These are phyloP conservation scores for Phlogophora meticulosa DNA, from an alignment of 2,888 invertebrate species.

Conservation along the genomic window DNA sequence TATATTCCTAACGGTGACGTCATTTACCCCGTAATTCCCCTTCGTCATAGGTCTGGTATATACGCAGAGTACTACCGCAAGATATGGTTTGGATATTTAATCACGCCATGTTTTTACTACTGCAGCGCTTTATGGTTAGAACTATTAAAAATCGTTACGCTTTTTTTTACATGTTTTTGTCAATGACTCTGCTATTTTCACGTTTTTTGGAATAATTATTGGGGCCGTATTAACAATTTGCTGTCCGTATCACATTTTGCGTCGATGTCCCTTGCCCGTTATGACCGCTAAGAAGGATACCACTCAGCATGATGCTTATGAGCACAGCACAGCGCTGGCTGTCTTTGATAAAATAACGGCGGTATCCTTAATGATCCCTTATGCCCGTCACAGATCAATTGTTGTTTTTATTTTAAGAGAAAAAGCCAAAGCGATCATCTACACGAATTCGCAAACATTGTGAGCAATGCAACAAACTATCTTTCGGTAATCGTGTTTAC, in stretches of 20 bases:
- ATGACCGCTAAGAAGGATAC: too few relatives aligned
- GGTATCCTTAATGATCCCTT: too few relatives aligned
- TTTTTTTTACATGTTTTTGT: constrained; percentile 27
- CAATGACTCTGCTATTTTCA: not conserved
- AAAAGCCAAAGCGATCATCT: constrained; percentile 19
- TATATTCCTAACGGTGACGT: constrained; percentile 45
- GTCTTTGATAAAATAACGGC: too few relatives aligned
- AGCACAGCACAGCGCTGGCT: too few relatives aligned
- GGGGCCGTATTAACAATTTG: too few relatives aligned
- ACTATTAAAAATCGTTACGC: constrained; percentile 8
- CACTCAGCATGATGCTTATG: too few relatives aligned
- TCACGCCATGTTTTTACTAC: constrained; percentile 32
- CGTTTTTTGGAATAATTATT: too few relatives aligned
- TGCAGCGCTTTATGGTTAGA: not conserved
- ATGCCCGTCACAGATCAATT: too few relatives aligned
- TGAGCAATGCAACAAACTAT: constrained; percentile 39
- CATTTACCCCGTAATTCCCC: constrained; percentile 29
- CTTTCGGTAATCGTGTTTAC: constrained; percentile 21
- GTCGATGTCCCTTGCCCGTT: too few relatives aligned
- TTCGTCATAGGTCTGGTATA: constrained; percentile 34
- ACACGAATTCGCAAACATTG: constrained; percentile 17
- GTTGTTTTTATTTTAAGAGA: too few relatives aligned
- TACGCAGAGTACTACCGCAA: not conserved
- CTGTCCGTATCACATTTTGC: too few relatives aligned
- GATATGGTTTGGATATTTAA: not conserved